Conservation (phyloP, 2,888 invertebrate species). For the Pammene fasciana region DNA sequence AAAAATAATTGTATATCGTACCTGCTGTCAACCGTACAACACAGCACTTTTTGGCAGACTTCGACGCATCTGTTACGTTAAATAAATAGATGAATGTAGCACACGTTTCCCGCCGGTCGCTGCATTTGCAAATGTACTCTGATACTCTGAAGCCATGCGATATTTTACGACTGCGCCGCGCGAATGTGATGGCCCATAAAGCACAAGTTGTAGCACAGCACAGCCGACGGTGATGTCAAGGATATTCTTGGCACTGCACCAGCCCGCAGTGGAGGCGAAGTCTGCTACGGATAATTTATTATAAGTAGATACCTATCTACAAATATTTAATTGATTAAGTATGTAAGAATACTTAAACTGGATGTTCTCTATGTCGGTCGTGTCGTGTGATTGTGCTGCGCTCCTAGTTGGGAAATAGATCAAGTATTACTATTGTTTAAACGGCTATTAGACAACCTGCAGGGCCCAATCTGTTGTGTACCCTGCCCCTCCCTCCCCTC, state of each 20-base stretch:
- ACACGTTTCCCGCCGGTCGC: conserved; percentile 45
- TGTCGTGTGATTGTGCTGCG: neutral
- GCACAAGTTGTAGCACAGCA: conserved; percentile 61
- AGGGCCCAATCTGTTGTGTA: too few relatives aligned
- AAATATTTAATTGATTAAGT: conserved; percentile 9
- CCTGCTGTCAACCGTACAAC: conserved; percentile 10
- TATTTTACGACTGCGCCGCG: conserved; percentile 72
- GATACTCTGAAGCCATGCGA: conserved; percentile 47
- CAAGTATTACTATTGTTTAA: too few relatives aligned
- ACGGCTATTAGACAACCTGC: too few relatives aligned
- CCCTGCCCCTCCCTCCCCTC: too few relatives aligned
- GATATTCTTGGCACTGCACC: conserved; percentile 72
- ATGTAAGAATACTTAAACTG: conserved; percentile 11
- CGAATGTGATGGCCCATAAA: conserved; percentile 75
- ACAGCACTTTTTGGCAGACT: conserved; percentile 43
- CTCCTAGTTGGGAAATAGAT: too few relatives aligned
- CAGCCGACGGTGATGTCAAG: conserved; percentile 66
- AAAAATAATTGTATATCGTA: neutral
- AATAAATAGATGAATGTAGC: conserved; percentile 37
- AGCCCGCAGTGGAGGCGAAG: conserved; percentile 56
- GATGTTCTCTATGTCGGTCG: neutral
- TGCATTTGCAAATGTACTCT: conserved; percentile 63
- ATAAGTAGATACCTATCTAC: neutral
- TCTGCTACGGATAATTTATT: conserved; percentile 57
- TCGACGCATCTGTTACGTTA: conserved; percentile 35